Conservation (phyloP, 2,797 vertebrate genomes). For the Parauchenoglanis punctatus region DNA sequence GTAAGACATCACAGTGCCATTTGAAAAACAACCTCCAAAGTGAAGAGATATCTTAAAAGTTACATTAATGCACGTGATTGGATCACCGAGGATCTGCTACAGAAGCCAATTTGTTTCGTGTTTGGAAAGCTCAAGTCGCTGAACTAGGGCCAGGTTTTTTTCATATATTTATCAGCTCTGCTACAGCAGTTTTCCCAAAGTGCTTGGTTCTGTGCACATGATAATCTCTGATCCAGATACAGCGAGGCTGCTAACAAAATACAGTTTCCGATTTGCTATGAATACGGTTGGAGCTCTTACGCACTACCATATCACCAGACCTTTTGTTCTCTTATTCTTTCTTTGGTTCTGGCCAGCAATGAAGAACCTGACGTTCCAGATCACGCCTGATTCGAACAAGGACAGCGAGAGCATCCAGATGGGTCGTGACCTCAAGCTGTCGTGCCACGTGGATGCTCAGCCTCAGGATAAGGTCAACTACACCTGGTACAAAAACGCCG, state of each 20-base stretch:
- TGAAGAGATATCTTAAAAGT: not conserved
- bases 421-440: constrained; percentile 95
- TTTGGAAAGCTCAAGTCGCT: not conserved
- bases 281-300: not conserved
- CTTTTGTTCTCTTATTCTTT: not conserved
- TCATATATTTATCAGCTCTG: not conserved
- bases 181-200: not conserved
- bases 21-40: not conserved
- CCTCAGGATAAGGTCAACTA: constrained; percentile 97
- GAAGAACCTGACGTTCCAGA: constrained; percentile 94
- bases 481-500: constrained; percentile 94
- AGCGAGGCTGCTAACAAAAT: not conserved
- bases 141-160: not conserved
- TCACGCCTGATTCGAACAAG: constrained; percentile 96
- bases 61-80: not conserved
- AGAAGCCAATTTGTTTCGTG: not conserved
- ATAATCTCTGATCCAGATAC: not conserved
- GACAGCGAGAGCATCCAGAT: constrained; percentile 96
- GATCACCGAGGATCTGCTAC: not conserved
- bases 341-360: constrained; percentile 75
- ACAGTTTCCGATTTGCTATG: not conserved
- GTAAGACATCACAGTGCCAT: not conserved
- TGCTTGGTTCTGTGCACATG: not conserved
- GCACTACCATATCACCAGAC: not conserved
- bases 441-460: constrained; percentile 93